Conservation (phyloP, 2,888 invertebrate genomes). For the Drosophila antonietae region DNA sequence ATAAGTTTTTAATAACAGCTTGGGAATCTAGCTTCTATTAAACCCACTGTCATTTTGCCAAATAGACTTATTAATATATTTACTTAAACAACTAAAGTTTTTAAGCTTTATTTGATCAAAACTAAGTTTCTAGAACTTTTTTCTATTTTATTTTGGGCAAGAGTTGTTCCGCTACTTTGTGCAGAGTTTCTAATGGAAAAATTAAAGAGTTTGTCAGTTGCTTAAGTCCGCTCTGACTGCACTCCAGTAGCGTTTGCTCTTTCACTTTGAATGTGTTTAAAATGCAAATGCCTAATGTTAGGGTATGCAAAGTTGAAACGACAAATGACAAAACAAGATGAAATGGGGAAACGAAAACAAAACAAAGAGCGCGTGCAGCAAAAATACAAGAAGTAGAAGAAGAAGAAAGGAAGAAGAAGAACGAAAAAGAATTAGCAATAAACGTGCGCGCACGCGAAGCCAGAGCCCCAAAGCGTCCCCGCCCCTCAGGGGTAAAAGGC, state of each 20-base stretch:
- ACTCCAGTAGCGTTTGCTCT: neutral
- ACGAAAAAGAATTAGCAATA: conserved; percentile 74
- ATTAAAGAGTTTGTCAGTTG: neutral
- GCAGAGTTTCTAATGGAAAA: conserved; percentile 5
- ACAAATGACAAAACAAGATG: conserved; percentile 6
- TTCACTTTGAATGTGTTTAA: neutral
- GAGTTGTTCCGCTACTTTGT: neutral
- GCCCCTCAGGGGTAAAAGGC: neutral
- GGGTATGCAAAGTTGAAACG: conserved; percentile 16
- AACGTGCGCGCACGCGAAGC: conserved; percentile 74
- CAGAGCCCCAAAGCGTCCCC: conserved; percentile 24
- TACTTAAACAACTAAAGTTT: conserved; percentile 5
- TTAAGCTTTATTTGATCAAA: conserved; percentile 9
- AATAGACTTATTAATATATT: conserved; percentile 13
- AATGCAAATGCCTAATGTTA: conserved; percentile 7
- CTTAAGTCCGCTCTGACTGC: conserved; percentile 5
- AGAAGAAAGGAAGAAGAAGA: conserved; percentile 28
- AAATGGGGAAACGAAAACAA: neutral
- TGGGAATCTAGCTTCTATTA: neutral
- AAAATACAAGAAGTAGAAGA: neutral
- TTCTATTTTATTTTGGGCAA: neutral
- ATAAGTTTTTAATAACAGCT: conserved; percentile 4
- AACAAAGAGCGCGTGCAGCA: conserved; percentile 17
- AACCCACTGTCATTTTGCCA: conserved; percentile 6
- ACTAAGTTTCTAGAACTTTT: neutral